Percentiles rank a stretch among this genome's conserved stretches.
Evolutionary conservation across 2,888 invertebrate species (phyloP).

Genomic region (Saturnia pavonia): DNA sequence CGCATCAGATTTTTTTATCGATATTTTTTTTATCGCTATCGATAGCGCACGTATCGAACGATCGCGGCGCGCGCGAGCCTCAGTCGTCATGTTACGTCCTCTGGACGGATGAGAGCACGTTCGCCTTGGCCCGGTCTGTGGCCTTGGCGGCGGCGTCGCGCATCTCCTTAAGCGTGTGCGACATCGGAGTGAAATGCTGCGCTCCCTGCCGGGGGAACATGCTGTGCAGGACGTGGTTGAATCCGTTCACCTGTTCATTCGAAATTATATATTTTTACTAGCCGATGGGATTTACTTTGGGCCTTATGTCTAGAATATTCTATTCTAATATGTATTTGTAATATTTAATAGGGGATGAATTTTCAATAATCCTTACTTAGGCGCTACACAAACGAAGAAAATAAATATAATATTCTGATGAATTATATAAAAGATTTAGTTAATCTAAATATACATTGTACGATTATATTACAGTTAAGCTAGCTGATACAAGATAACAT

Average conservation of each 20-base stretch:
- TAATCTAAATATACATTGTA: not conserved
- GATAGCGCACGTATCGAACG: not conserved
- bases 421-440: not conserved
- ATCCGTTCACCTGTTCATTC: slow-evolving; percentile 84
- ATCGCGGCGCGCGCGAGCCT: not conserved
- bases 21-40: not conserved
- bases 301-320: no score
- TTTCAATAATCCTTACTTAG: no score
- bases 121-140: slow-evolving; percentile 89
- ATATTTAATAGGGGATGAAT: no score
- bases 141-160: slow-evolving; percentile 91
- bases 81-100: slow-evolving; percentile 55
- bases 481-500: slow-evolving; percentile 13
- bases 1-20: not conserved
- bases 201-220: slow-evolving; percentile 83
- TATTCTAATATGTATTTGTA: no score
- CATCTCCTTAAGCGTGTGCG: slow-evolving; percentile 79
- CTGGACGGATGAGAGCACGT: slow-evolving; percentile 76
- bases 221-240: slow-evolving; percentile 89
- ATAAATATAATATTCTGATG: no score
- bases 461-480: not conserved
- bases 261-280: not conserved
- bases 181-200: slow-evolving; percentile 38
- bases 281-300: not conserved
- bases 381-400: no score